Conservation (phyloP, 2,888 invertebrate species). For the Hoplodrina ambigua region DNA sequence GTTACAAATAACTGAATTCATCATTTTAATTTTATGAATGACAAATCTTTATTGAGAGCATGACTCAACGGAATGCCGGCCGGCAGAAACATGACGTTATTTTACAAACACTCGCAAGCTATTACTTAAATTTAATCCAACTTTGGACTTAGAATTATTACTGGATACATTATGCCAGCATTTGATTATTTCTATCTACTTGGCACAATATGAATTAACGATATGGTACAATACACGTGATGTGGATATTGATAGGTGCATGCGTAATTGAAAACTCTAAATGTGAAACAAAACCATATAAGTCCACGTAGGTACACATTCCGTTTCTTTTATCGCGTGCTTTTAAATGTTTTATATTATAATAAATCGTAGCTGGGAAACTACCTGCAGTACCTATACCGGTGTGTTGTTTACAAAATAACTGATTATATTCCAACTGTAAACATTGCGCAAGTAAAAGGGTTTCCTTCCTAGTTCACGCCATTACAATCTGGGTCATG, state of each 20-base stretch:
- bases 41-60: slow-evolving; percentile 79
- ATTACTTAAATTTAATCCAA: slow-evolving; percentile 65
- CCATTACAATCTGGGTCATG: slow-evolving; percentile 79
- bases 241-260: slow-evolving; percentile 54
- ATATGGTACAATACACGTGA: slow-evolving; percentile 47
- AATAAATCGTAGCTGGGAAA: slow-evolving; percentile 2
- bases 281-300: slow-evolving; percentile 51
- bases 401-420: slow-evolving; percentile 55
- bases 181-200: slow-evolving; percentile 67
- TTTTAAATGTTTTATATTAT: background rate
- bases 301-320: slow-evolving; percentile 31
- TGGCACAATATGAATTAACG: slow-evolving; percentile 68
- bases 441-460: slow-evolving; percentile 76
- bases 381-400: slow-evolving; percentile 7
- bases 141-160: slow-evolving; percentile 67
- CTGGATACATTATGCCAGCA: slow-evolving; percentile 67
- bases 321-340: background rate
- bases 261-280: slow-evolving; percentile 49
- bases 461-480: slow-evolving; percentile 77
- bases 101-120: slow-evolving; percentile 36
- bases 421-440: slow-evolving; percentile 68
- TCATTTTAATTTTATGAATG: slow-evolving; percentile 81
- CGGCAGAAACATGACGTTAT: slow-evolving; percentile 74
- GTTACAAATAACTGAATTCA: slow-evolving; percentile 69
- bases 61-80: slow-evolving; percentile 80